Conservation (phyloP, 2,888 invertebrate genomes). For the Keiferia lycopersicella region DNA sequence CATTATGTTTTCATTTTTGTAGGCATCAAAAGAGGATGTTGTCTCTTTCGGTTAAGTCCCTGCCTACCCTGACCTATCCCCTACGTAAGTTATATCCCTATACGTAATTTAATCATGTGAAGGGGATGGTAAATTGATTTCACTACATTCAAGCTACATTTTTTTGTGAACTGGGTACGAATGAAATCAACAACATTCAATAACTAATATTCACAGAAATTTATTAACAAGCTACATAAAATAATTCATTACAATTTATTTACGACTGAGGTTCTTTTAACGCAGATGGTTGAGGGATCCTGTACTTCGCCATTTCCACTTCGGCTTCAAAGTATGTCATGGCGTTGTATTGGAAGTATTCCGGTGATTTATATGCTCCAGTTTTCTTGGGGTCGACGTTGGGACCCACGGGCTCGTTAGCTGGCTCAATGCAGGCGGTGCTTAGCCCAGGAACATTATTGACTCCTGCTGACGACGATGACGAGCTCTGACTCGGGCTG, state of each 20-base stretch:
- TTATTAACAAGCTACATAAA: conserved; percentile 22
- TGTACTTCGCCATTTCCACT: conserved; percentile 89
- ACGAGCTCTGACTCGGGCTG: conserved; percentile 40
- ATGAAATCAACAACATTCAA: not conserved
- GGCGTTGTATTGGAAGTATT: conserved; percentile 91
- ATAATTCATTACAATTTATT: not conserved
- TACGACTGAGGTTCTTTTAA: conserved; percentile 35
- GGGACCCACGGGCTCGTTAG: conserved; percentile 84
- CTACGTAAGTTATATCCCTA: no score
- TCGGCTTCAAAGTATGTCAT: conserved; percentile 92
- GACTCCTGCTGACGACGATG: conserved; percentile 37
- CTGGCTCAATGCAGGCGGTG: conserved; percentile 77
- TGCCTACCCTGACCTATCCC: no score
- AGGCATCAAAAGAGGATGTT: no score
- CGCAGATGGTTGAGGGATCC: conserved; percentile 90
- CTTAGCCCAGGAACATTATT: conserved; percentile 85
- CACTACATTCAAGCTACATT: no score
- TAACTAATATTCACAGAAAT: conserved; percentile 15
- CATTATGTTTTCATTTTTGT: no score
- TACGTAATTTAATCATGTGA: no score
- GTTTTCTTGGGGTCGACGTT: conserved; percentile 84
- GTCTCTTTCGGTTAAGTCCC: no score
- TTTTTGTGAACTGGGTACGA: not conserved
- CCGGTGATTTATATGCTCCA: conserved; percentile 91
- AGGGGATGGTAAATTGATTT: no score